phyloP scores from a whole-genome alignment of 2,888 invertebrate species.

The Dicycla oo region DNA sequence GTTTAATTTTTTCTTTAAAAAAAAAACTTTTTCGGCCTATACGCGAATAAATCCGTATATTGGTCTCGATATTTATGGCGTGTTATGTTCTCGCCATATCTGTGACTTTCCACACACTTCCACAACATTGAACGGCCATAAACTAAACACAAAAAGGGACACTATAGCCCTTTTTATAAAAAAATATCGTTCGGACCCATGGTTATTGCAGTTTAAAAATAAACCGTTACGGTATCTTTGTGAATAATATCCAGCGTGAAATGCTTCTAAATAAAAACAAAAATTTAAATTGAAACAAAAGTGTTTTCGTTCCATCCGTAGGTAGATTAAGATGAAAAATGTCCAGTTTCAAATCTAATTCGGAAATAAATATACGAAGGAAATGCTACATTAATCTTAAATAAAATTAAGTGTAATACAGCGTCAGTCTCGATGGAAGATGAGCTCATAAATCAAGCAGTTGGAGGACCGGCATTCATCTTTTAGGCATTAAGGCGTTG shows the following conservation, averaged over 20 bases:
- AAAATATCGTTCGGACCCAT: constrained; percentile 64
- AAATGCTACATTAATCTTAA: constrained; percentile 59
- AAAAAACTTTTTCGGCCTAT: constrained; percentile 32
- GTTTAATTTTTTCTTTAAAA: constrained; percentile 45
- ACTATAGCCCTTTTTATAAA: constrained; percentile 74
- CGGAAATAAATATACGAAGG: constrained; percentile 50
- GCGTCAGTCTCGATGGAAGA: constrained; percentile 62
- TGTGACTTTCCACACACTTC: constrained; percentile 84
- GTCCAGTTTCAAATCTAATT: constrained; percentile 41
- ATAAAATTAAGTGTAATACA: constrained; percentile 57
- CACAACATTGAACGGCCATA: constrained; percentile 84
- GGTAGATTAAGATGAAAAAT: constrained; percentile 51
- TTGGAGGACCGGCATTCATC: constrained; percentile 69
- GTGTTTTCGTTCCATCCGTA: constrained; percentile 20
- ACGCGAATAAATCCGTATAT: constrained; percentile 72
- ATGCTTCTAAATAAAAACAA: constrained; percentile 47
- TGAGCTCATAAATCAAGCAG: constrained; percentile 74
- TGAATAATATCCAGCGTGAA: constrained; percentile 54
- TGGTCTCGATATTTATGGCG: constrained; percentile 82
- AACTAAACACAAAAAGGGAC: constrained; percentile 81
- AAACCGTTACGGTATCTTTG: constrained; percentile 50
- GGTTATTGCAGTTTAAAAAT: constrained; percentile 63
- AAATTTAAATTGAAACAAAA: constrained; percentile 41
- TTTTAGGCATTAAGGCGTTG: constrained; percentile 66
- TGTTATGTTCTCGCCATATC: constrained; percentile 81